A percentile compares a stretch with the other conserved stretches of the same genome.
These are phyloP conservation scores for Drosophila yakuba DNA, from an alignment of 1,140 invertebrate species.

Conservation along the genomic window DNA sequence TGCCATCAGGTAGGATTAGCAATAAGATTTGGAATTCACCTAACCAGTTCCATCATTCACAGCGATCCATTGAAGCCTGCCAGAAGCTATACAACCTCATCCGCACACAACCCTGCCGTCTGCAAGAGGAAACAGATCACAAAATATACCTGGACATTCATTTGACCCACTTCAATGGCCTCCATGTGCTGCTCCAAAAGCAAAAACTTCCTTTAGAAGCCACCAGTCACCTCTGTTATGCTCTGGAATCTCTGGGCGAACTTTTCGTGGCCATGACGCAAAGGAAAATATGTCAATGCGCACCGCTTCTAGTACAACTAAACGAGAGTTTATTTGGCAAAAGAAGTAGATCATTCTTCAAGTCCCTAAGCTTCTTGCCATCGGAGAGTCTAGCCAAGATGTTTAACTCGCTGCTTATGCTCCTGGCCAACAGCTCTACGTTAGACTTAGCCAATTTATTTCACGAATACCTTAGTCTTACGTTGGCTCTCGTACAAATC, in stretches of 20 bases:
- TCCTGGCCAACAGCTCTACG: constrained; percentile 8
- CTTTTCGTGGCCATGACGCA: constrained; percentile 46
- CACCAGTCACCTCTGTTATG: constrained; percentile 12
- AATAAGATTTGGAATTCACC: not conserved
- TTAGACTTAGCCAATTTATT: constrained; percentile 33
- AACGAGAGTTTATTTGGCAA: constrained; percentile 49
- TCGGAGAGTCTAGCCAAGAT: constrained; percentile 16
- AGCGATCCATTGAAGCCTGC: constrained; percentile 34
- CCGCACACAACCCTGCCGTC: constrained; percentile 23
- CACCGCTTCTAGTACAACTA: constrained; percentile 29
- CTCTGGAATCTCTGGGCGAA: constrained; percentile 36
- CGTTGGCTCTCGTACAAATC: constrained; percentile 38
- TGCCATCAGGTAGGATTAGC: constrained; percentile 39
- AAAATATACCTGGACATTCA: constrained; percentile 61
- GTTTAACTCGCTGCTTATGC: constrained; percentile 34
- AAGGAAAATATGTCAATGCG: constrained; percentile 2
- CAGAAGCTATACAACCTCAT: constrained; percentile 55
- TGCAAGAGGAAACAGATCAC: constrained; percentile 43
- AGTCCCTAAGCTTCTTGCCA: constrained; percentile 32
- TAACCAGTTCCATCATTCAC: not conserved
- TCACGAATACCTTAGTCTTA: constrained; percentile 45
- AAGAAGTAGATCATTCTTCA: constrained; percentile 26
- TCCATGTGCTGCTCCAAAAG: constrained; percentile 22
- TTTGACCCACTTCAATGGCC: constrained; percentile 45
- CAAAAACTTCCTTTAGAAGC: constrained; percentile 9